These are phyloP conservation scores for Helostoma temminkii DNA, from an alignment of 2,797 vertebrate species.

Conservation along the genomic window DNA sequence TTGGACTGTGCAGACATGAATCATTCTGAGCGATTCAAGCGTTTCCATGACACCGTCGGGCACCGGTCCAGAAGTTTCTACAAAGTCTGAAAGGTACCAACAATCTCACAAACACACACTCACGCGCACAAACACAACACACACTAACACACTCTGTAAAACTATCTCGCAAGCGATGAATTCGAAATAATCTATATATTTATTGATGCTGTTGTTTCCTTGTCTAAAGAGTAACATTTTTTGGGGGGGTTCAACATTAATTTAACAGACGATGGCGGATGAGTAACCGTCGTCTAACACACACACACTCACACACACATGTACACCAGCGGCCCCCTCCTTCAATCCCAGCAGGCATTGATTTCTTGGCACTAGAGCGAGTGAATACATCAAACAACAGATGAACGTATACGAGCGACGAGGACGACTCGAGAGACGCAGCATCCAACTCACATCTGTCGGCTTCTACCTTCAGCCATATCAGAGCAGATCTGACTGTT, in stretches of 20 bases:
- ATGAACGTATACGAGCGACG: constrained; percentile 73
- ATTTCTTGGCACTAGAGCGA: constrained; percentile 71
- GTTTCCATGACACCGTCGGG: constrained; percentile 99
- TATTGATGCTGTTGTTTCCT: constrained; percentile 62
- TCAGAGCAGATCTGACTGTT: constrained; percentile 3
- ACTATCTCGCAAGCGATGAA: constrained; percentile 38
- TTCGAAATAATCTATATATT: constrained; percentile 64
- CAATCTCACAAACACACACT: constrained; percentile 51
- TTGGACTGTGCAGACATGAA: constrained; percentile 90
- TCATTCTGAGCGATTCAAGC: constrained; percentile 96
- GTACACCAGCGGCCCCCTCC: neutral
- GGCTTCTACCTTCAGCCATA: constrained; percentile 47
- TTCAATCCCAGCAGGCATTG: constrained; percentile 71
- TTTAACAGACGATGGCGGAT: constrained; percentile 73
- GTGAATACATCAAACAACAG: constrained; percentile 80
- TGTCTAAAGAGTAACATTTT: constrained; percentile 55
- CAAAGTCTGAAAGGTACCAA: constrained; percentile 91
- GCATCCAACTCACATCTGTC: constrained; percentile 72
- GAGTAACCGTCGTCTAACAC: constrained; percentile 66
- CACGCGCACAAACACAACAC: constrained; percentile 27
- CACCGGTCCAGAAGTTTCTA: constrained; percentile 93
- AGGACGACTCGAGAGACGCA: constrained; percentile 58
- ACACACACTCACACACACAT: neutral
- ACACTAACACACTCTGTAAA: constrained; percentile 24
- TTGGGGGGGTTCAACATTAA: constrained; percentile 61